phyloP scores from a whole-genome alignment of 2,888 invertebrate genomes.

The Harpalus rubripes region DNA sequence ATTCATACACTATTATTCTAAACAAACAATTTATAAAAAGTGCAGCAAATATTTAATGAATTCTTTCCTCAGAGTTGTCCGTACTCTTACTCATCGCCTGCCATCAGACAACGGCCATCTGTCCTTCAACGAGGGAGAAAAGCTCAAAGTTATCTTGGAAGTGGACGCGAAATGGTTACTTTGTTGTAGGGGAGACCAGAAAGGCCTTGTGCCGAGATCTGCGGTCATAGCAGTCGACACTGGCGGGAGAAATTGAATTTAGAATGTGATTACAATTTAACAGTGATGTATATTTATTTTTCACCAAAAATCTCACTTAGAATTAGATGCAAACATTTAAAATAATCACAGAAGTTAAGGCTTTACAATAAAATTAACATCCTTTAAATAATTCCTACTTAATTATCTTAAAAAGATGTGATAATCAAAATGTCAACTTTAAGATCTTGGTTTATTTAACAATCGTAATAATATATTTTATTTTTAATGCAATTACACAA shows the following conservation, averaged over 20 bases:
- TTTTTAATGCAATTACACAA: not conserved
- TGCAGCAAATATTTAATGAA: not conserved
- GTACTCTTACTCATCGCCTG: constrained; percentile 86
- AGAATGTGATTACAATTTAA: constrained; percentile 52
- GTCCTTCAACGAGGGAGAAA: constrained; percentile 88
- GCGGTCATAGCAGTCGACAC: constrained; percentile 80
- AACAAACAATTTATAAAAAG: no score
- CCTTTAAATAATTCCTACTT: no score
- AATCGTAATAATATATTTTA: no score
- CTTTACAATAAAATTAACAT: not conserved
- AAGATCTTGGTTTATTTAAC: no score
- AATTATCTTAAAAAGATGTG: no score
- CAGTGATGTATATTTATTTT: constrained; percentile 66
- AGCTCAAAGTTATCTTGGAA: constrained; percentile 85
- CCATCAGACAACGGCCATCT: constrained; percentile 89
- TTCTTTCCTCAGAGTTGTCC: constrained; percentile 81
- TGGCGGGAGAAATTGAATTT: constrained; percentile 48
- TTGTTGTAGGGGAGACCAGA: constrained; percentile 87
- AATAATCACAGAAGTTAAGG: not conserved
- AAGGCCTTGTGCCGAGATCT: constrained; percentile 87
- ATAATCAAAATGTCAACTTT: no score
- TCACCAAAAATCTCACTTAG: constrained; percentile 41
- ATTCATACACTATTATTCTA: no score
- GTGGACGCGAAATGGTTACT: constrained; percentile 88
- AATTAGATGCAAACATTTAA: not conserved